Base-by-base conservation (phyloP, 2,113 vertebrate genomes). In the Clinocottus analis region DNA sequence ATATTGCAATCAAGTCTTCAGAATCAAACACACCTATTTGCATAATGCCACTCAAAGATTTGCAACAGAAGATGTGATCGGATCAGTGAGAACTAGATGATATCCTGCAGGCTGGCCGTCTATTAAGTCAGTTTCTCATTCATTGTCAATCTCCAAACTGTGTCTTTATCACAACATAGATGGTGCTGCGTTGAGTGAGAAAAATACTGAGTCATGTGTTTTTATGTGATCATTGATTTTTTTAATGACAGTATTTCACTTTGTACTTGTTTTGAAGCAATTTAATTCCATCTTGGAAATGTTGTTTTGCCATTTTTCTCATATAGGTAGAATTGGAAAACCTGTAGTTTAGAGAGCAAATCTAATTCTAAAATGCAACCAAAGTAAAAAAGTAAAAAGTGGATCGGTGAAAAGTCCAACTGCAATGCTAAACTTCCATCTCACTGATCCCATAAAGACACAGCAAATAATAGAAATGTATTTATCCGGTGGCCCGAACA, bases 1-100 rank as follows among this genome's bases (percentile, higher is more conserved):
- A 19, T 45, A 29, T 72, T 80, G 53, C 31, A 60, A 19, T 14
- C 11, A 0, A 64, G 53, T 59, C 60, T n/a, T 11, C 16, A 58
- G 10, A 65, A 62, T 31, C 43, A 62, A 65, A 59, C 47, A 61
- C 23, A 67, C 6, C 13, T 60, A 61, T 75, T 75, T 71, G 53
- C 76, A 70, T 60, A 67, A 39, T 47, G 13, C 29, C 37, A 9
- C 39, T 37, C 35, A 43, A 39, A 35, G 21, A 77, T 35, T 49
- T 45, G 64, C 49, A 64, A 11, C 41, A 53, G 41, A 55, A 68
- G 65, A 27, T 41, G 14, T n/a, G 19, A 68, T 77, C n/a, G 64
- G 41, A 73, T 81, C 58, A 58, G 45, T 27, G 43, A 62, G 37
- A 60, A 68, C 4, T 8, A 23, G 41, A 51, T 60, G 41, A 69